phyloP scores from a whole-genome alignment of 1,140 invertebrate species.

The Eumeta japonica region DNA sequence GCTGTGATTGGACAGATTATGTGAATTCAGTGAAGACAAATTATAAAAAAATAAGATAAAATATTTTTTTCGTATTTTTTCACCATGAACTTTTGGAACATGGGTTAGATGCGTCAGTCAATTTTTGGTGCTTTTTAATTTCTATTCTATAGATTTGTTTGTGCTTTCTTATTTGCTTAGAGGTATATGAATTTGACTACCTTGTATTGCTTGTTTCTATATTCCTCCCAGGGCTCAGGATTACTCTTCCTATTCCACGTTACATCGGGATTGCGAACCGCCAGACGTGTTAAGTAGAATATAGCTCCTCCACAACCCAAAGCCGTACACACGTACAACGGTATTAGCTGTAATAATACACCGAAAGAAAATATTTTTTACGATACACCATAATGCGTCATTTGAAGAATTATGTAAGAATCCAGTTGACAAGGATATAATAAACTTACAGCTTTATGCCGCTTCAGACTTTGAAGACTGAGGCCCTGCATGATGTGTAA shows the following conservation, averaged over 20 bases:
- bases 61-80: too few relatives aligned
- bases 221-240: conserved; percentile 78
- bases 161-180: too few relatives aligned
- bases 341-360: conserved; percentile 65
- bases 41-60: not conserved
- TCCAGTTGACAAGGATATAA: not conserved
- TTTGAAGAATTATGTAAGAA: conserved; percentile 47
- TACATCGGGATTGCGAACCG: conserved; percentile 75
- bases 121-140: too few relatives aligned
- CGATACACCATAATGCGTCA: not conserved
- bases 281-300: conserved; percentile 68
- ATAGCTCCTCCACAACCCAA: conserved; percentile 61
- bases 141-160: too few relatives aligned
- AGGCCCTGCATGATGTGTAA: conserved; percentile 46
- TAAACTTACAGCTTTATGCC: conserved; percentile 47
- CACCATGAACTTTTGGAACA: too few relatives aligned
- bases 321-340: conserved; percentile 71
- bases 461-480: conserved; percentile 42
- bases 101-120: too few relatives aligned
- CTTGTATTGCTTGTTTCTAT: conserved; percentile 78
- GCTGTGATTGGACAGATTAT: too few relatives aligned
- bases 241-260: conserved; percentile 71
- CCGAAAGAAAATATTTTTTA: not conserved
- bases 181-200: too few relatives aligned
- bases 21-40: not conserved